Evolutionary conservation across 2,888 invertebrate genomes (phyloP), one percentile per base, ranked within the genome.

Genomic region (Cephus pygmeus): DNA sequence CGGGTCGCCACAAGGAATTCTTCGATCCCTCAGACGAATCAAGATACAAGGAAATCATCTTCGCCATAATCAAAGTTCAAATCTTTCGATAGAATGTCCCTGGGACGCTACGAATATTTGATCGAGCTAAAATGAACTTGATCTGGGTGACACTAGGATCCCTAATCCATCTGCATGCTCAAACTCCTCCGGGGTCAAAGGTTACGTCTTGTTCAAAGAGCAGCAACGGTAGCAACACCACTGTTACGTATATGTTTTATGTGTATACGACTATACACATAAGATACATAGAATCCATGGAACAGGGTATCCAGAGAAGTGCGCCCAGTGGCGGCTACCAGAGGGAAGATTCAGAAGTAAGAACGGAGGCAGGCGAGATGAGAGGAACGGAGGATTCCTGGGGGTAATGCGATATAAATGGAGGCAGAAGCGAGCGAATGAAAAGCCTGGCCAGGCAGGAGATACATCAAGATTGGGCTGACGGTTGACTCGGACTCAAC

Each of bases 401-500:
- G 83, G 83, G 82, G 86, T 88, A 88, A 88, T 87, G 89, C 86
- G 89, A 89, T 89, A 88, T 89, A 89, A 88, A 88, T 88, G 88
- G 82, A 86, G 86, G 88, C 85, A 83, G 85, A 83, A 80, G 83
- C 81, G 83, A 83, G 84, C 85, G 83, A 87, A 85, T 86, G 88
- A 88, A 88, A 87, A 86, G 87, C 84, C 84, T 81, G 78, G 83
- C 79, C 83, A 82, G 83, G 81, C 81, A 86, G 87, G 85, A 90
- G 89, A 90, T 90, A 89, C 89, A 90, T 90, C 88, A 90, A 90
- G 90, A 90, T 88, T 88, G 89, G 87, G 86, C 87, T 88, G 90
- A 90, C 89, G 89, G 88, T 89, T 87, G 88, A 88, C 87, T 90
- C 82, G 80, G 81, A 82, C 81, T 80, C 78, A 84, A 82, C 82